Percentiles rank a stretch among this genome's conserved stretches.
Evolutionary conservation across 2,797 vertebrate genomes (phyloP).

Genomic region (Antrozous pallidus): DNA sequence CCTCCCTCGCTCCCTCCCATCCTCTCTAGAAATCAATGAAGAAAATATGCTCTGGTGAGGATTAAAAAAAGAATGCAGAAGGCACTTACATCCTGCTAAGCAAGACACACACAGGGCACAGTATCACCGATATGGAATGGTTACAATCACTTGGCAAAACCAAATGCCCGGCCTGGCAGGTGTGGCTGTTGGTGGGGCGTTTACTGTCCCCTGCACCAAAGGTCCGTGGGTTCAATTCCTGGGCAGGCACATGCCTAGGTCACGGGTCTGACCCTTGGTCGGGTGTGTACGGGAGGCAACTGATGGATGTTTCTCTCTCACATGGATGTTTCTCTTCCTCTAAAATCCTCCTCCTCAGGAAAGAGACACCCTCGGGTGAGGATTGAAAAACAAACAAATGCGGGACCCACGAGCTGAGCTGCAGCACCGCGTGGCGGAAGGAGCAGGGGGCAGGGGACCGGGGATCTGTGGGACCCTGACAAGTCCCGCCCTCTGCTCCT

Average conservation of each 20-base stretch:
- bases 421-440: background rate
- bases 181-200: background rate
- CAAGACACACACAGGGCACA: background rate
- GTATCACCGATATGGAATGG: background rate
- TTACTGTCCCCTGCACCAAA: background rate
- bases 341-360: background rate
- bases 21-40: background rate
- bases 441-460: background rate
- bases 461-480: background rate
- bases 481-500: background rate
- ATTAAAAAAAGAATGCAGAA: background rate
- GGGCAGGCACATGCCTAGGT: background rate
- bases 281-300: background rate
- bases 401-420: background rate
- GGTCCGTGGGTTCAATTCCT: background rate
- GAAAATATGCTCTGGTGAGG: background rate
- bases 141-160: background rate
- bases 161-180: background rate
- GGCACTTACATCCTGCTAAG: background rate
- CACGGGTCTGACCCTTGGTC: background rate
- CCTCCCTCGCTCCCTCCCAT: too few species aligned
- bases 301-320: background rate
- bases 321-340: background rate
- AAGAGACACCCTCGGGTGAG: background rate
- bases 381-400: background rate